Evolutionary conservation across 2,888 invertebrate species (phyloP).

Genomic region (Cheilosia soror): DNA sequence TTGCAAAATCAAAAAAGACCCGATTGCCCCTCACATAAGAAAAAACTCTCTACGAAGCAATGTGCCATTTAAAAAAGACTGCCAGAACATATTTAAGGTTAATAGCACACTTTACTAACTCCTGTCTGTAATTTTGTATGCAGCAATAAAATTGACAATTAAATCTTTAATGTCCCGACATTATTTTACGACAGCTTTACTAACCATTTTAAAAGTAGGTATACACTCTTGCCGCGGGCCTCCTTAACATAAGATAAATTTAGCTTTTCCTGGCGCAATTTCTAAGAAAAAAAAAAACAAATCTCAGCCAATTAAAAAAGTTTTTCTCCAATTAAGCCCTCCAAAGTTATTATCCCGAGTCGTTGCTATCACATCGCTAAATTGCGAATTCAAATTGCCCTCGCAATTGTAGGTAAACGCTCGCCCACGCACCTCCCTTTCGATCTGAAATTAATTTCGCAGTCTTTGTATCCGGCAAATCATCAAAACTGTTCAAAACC

Average conservation of each 20-base stretch:
- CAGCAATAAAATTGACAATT: not conserved
- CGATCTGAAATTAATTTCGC: not conserved
- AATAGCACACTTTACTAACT: no score
- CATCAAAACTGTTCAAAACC: constrained; percentile 16
- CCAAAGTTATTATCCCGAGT: not conserved
- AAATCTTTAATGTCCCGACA: not conserved
- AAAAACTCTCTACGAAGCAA: no score
- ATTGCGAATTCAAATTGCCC: constrained; percentile 15
- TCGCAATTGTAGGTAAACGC: constrained; percentile 13
- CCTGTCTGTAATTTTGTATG: not conserved
- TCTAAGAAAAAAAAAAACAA: not conserved
- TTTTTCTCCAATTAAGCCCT: constrained; percentile 4
- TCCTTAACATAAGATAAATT: not conserved
- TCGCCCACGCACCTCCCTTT: not conserved
- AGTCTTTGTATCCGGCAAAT: constrained; percentile 9
- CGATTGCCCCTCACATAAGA: no score
- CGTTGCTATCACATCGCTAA: not conserved
- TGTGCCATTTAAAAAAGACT: no score
- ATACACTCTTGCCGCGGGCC: not conserved
- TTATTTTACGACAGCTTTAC: not conserved
- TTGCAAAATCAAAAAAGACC: no score
- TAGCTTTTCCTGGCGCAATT: not conserved
- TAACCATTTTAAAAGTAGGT: not conserved
- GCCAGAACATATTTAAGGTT: no score
- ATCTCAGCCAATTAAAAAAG: constrained; percentile 33